phyloP scores from a whole-genome alignment of 1,140 invertebrate genomes.

The Gerris buenoi region DNA sequence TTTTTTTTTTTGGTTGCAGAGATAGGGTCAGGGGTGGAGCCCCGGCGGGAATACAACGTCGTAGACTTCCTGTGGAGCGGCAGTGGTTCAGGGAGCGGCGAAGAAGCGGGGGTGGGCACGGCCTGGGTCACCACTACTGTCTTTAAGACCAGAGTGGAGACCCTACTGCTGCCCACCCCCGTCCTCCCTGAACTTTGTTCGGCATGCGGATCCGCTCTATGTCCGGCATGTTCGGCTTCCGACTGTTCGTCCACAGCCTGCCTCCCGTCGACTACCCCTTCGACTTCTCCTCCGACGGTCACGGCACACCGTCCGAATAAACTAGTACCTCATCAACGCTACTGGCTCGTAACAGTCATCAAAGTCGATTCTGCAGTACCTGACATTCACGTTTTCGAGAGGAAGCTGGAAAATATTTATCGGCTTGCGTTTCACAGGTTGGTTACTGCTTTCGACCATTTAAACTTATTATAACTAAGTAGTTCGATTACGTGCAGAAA shows the following conservation, averaged over 20 bases:
- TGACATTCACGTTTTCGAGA: slow-evolving; percentile 30
- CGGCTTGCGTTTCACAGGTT: slow-evolving; percentile 35
- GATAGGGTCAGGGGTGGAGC: slow-evolving; percentile 13
- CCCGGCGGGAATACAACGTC: slow-evolving; percentile 41
- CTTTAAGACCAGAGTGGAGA: slow-evolving; percentile 29
- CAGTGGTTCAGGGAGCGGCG: slow-evolving; percentile 48
- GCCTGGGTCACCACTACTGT: slow-evolving; percentile 27
- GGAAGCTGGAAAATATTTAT: slow-evolving; percentile 34
- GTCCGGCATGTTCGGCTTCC: background rate
- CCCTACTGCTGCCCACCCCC: slow-evolving; percentile 16
- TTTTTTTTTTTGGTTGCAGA: background rate
- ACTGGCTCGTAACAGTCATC: slow-evolving; percentile 65
- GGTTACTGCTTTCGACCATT: slow-evolving; percentile 18
- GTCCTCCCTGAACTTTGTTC: background rate
- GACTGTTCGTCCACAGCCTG: background rate
- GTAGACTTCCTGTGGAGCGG: slow-evolving; percentile 78
- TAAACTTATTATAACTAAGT: no score
- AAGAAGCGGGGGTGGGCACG: slow-evolving; percentile 23
- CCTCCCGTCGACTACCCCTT: background rate
- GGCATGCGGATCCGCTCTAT: background rate
- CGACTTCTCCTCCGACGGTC: background rate
- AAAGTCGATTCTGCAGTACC: slow-evolving; percentile 17
- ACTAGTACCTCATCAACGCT: slow-evolving; percentile 34
- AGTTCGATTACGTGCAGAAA: no score
- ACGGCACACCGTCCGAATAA: background rate